Conservation (phyloP, 2,113 vertebrate species). For the Alosa alosa region DNA sequence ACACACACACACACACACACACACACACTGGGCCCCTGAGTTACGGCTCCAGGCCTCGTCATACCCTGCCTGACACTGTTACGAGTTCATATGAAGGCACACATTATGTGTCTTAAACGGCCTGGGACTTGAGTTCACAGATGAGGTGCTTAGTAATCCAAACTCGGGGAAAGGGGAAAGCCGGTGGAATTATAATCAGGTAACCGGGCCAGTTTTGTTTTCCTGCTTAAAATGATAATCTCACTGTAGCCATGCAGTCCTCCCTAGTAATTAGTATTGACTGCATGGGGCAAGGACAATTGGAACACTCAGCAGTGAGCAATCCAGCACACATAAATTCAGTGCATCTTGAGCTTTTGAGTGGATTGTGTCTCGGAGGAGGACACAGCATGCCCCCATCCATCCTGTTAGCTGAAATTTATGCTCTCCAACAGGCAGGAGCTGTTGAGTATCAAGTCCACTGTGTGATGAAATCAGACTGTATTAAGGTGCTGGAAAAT, state of each 20-base stretch:
- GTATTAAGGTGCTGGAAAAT: conserved; percentile 2
- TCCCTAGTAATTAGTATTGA: conserved; percentile 51
- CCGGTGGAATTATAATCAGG: neutral
- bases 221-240: conserved; percentile 50
- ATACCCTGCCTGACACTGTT: neutral
- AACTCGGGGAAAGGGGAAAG: neutral
- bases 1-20: neutral
- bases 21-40: conserved; percentile 21
- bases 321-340: conserved; percentile 47
- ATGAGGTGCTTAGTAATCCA: neutral
- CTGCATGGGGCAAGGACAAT: conserved; percentile 46
- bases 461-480: conserved; percentile 15
- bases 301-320: conserved; percentile 44
- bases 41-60: conserved; percentile 12
- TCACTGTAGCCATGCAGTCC: conserved; percentile 49
- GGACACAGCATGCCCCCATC: conserved; percentile 35
- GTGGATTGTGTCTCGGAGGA: conserved; percentile 35
- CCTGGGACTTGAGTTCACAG: neutral
- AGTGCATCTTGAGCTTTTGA: conserved; percentile 34
- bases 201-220: conserved; percentile 33
- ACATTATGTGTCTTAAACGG: neutral
- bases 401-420: conserved; percentile 30
- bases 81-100: neutral
- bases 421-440: neutral
- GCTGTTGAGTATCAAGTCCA: conserved; percentile 6